Evolutionary conservation across 1,140 invertebrate genomes (phyloP).

Genomic region (Littorina saxatilis): DNA sequence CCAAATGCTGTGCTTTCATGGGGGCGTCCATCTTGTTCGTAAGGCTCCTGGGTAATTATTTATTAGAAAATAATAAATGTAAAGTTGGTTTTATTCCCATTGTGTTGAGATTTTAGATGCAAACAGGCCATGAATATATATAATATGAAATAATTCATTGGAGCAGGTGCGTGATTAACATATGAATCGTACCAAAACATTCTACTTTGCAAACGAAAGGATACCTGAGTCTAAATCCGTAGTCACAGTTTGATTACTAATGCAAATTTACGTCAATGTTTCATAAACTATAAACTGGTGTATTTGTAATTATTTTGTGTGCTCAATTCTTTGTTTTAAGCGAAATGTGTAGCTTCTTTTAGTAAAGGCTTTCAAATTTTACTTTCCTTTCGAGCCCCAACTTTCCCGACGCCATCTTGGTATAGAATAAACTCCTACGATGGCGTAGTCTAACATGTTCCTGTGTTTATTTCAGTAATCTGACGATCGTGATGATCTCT

Average conservation of each 20-base stretch:
- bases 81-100: background rate
- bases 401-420: constrained; percentile 60
- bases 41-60: background rate
- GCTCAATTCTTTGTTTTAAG: too few species aligned
- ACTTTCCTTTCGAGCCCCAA: constrained; percentile 38
- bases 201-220: constrained; percentile 9
- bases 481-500: background rate
- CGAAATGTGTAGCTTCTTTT: too few species aligned
- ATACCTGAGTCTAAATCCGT: background rate
- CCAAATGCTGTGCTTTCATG: background rate
- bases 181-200: constrained; percentile 48
- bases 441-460: constrained; percentile 35
- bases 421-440: constrained; percentile 12
- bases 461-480: constrained; percentile 12
- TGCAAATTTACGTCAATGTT: background rate
- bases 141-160: background rate
- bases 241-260: background rate
- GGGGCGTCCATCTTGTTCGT: constrained; percentile 1
- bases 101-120: too few species aligned
- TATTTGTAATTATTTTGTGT: too few species aligned
- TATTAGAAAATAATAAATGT: background rate
- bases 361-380: background rate
- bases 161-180: constrained; percentile 39
- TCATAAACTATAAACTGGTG: constrained; percentile 8
- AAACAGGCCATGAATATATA: too few species aligned